Conservation (phyloP, 2,888 invertebrate species). For the Tiphia femorata region DNA sequence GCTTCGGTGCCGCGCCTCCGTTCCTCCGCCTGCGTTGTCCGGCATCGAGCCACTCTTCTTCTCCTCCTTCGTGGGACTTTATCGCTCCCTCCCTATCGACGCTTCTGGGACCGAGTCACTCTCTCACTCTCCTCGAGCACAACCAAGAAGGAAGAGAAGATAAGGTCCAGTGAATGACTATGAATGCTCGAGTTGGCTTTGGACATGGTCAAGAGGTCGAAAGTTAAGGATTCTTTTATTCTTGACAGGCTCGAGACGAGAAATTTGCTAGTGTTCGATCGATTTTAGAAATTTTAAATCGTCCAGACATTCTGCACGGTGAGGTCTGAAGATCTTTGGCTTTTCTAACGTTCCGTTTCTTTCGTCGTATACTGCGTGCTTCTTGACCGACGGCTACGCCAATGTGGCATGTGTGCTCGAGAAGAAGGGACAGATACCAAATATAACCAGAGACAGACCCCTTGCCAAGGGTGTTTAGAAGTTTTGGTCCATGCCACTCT, state of each 20-base stretch:
- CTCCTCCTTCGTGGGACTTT: neutral
- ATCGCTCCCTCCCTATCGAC: slow-evolving; percentile 3
- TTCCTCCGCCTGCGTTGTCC: neutral
- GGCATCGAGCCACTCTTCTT: neutral
- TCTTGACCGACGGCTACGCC: slow-evolving; percentile 54
- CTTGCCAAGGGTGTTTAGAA: slow-evolving; percentile 66
- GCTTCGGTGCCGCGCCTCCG: slow-evolving; percentile 33
- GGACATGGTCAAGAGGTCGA: slow-evolving; percentile 44
- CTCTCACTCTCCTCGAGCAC: neutral
- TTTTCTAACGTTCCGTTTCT: too few species aligned
- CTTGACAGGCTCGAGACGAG: too few species aligned
- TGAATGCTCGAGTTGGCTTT: too few species aligned
- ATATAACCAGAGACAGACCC: slow-evolving; percentile 64
- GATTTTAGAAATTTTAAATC: too few species aligned
- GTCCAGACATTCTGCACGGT: too few species aligned
- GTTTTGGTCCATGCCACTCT: slow-evolving; percentile 54
- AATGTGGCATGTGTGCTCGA: slow-evolving; percentile 59
- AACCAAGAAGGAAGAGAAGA: too few species aligned
- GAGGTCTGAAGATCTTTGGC: too few species aligned
- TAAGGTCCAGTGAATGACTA: too few species aligned
- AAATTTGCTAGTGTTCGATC: too few species aligned
- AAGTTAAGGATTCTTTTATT: too few species aligned
- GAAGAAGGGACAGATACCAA: slow-evolving; percentile 61
- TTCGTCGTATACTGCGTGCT: too few species aligned
- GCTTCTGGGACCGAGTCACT: slow-evolving; percentile 5